Evolutionary conservation across 2,888 invertebrate genomes (phyloP), one percentile per base, ranked within the genome.

Genomic region (Acanthococcus lagerstroemiae): DNA sequence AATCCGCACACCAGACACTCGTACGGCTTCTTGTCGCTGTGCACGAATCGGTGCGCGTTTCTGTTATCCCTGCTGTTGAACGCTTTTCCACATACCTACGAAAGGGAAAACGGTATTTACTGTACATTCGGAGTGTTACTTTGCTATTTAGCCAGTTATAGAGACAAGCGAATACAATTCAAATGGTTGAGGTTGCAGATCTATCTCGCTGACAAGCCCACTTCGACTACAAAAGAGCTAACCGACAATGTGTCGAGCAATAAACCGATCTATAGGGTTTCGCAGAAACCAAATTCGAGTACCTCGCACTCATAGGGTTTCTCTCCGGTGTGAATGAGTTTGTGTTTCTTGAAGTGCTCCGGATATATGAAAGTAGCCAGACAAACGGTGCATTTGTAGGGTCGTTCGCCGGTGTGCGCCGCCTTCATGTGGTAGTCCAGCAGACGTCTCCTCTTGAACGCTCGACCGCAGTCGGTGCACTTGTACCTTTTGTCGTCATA

Each of bases 1-100:
- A 84, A 83, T 3, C 87, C 88, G 73, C 90, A 91, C 5, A 85
- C 83, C 68, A 85, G 77, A 73, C 90, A 91, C 75, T 89, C 89
- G 76, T 89, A 91, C 0, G 90, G 90, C 72, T 90, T 91, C 74
- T 89, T 88, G 74, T 89, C 87, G 72, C 87, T 88, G 77, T 91
- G 91, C 55, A 88, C 85, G 76, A 89, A 90, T 27, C 88, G 81
- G 75, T 90, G 90, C 9, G 87, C 87, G 78, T 90, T 90, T 67
- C 90, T 80, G 74, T 90, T 91, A 77, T 90, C 90, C 67, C 88
- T 81, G 9, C 88, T 87, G 74, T 86, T 88, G 78, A 91, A 91
- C 58, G 86, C 82, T 75, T 90, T 90, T 60, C 87, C 88, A 75
- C 91, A 91, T 17, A 90, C 83, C 82, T 85, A 75, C 58, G 70